Evolutionary conservation across 2,888 invertebrate genomes (phyloP), one percentile per base, ranked within the genome.

Genomic region (Leptarthrus brevirostris): DNA sequence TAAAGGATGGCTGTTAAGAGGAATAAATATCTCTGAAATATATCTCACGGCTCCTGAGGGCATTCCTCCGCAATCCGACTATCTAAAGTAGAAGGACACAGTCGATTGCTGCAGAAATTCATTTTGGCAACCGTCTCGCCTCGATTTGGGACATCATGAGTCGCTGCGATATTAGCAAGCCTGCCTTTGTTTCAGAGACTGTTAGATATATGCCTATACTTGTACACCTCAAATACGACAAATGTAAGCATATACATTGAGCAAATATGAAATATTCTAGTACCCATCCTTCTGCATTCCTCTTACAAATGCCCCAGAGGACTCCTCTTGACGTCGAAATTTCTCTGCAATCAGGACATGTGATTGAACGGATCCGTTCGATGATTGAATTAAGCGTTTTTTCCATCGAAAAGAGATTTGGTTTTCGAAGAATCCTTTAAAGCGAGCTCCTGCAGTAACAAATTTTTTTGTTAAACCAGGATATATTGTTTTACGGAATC

Each of bases 31-130:
- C 69, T 52, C 69, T 69, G 69, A 69, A 69, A 69, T 69, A 69
- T 69, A 69, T 69, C 69, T 52, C 69, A 69, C 52, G 52, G 26
- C 8, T 69, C 49, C 69, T 69, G 34, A 26, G 69, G 69, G 34
- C 69, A 69, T 52, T 69, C 20, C 30, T 20, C 69, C n/a, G 3
- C 69, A 52, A n/a, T 30, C 69, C 69, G 52, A 16, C 49, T 14
- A 66, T 24, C 47, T 69, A 26, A 52, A 69, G 69, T 69, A 69
- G 52, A 52, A 69, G 69, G 69, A 69, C 52, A 34, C 52, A 69
- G 69, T 69, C 69, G 69, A 69, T 69, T 69, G 69, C 69, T 69
- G 69, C 69, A 69, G 69, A 69, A 69, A 69, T 52, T 69, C 69
- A 52, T 69, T 69, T 69, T 69, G 69, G 69, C 69, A 69, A 69